phyloP scores from a whole-genome alignment of 2,888 invertebrate species.

The Leistus spinibarbis region DNA sequence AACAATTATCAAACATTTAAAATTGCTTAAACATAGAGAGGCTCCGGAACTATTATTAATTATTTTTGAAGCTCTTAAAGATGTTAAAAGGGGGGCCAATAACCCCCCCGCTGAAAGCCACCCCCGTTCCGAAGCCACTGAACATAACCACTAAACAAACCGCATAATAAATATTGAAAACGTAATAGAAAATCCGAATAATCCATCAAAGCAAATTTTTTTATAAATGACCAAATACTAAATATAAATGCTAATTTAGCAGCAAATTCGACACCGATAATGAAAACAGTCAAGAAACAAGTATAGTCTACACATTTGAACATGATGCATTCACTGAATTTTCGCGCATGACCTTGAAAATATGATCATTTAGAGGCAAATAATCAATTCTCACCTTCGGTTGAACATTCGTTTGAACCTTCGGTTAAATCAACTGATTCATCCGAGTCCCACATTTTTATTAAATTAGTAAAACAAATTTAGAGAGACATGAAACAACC shows the following conservation, averaged over 20 bases:
- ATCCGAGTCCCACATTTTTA: neutral
- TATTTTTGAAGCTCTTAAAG: too few relatives aligned
- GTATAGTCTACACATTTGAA: neutral
- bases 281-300: too few relatives aligned
- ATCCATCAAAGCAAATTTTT: neutral
- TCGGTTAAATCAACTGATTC: constrained; percentile 13
- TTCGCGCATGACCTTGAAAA: neutral
- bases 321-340: neutral
- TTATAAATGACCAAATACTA: neutral
- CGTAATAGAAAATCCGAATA: neutral
- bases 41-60: too few relatives aligned
- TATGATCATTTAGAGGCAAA: neutral
- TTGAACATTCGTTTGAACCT: too few relatives aligned
- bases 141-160: too few relatives aligned
- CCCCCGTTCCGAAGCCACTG: too few relatives aligned
- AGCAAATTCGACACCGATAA: neutral
- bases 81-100: too few relatives aligned
- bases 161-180: neutral
- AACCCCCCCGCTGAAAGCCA: too few relatives aligned
- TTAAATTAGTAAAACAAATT: constrained; percentile 4
- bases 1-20: neutral
- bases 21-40: neutral
- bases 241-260: neutral
- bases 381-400: constrained; percentile 16
- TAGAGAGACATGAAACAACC: neutral